A percentile compares a stretch with the other conserved stretches of the same genome.
Evolutionary conservation across 2,113 vertebrate species (phyloP).

Genomic region (Lasiurus borealis): DNA sequence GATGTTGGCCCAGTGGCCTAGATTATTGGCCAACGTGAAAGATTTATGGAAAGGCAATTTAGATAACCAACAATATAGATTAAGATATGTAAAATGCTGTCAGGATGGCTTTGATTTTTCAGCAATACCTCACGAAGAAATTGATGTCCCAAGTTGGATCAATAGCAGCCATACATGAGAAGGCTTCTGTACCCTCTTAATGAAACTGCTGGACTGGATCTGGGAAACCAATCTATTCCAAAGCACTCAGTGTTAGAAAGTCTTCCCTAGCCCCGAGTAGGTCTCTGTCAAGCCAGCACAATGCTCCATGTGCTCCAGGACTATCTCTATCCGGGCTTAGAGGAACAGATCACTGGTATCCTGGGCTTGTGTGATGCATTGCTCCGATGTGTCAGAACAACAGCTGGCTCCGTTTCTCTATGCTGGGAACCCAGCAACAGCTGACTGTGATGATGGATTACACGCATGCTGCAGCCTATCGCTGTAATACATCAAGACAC

Average conservation of each 20-base stretch:
- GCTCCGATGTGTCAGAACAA: slow-evolving; percentile 71
- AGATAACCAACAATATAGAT: slow-evolving; percentile 61
- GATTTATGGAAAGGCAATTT: slow-evolving; percentile 62
- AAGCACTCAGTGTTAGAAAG: slow-evolving; percentile 48
- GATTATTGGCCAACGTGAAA: slow-evolving; percentile 49
- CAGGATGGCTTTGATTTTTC: slow-evolving; percentile 70
- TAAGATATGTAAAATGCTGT: slow-evolving; percentile 64
- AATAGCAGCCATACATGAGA: background rate
- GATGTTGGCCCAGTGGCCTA: background rate
- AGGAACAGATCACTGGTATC: slow-evolving; percentile 69
- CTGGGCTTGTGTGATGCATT: slow-evolving; percentile 74
- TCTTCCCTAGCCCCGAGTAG: too few relatives aligned
- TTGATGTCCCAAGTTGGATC: slow-evolving; percentile 53
- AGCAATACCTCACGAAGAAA: slow-evolving; percentile 70
- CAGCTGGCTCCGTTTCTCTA: slow-evolving; percentile 86
- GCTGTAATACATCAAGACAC: slow-evolving; percentile 87
- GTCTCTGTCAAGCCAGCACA: slow-evolving; percentile 58
- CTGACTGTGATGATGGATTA: slow-evolving; percentile 85
- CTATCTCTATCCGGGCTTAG: slow-evolving; percentile 75
- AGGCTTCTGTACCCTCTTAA: background rate
- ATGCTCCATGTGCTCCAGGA: slow-evolving; percentile 43
- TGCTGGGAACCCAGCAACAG: slow-evolving; percentile 81
- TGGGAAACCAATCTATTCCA: slow-evolving; percentile 71
- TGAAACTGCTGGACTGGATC: background rate
- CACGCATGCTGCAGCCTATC: slow-evolving; percentile 71